Percentiles rank a stretch among this genome's conserved stretches.
These are phyloP conservation scores for Coracias cyanogaster DNA, from an alignment of 2,797 vertebrate genomes.

Conservation along the genomic window DNA sequence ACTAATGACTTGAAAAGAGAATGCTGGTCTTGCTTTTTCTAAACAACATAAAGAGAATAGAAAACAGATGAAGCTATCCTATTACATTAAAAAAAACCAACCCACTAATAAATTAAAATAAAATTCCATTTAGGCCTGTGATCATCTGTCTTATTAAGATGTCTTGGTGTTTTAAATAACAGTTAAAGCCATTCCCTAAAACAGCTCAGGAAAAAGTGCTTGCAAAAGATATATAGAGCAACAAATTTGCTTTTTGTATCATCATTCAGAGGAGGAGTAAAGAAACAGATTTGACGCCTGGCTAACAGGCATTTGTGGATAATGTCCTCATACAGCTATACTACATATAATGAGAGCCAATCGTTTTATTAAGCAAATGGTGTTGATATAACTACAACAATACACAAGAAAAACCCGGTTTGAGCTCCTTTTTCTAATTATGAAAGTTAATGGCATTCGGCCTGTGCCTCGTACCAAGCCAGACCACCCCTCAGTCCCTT, in stretches of 20 bases:
- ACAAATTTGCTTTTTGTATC: background rate
- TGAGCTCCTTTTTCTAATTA: background rate
- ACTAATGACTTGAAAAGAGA: background rate
- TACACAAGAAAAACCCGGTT: background rate
- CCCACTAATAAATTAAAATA: conserved; percentile 8
- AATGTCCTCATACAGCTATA: background rate
- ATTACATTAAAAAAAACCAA: conserved; percentile 7
- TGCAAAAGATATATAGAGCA: background rate
- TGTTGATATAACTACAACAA: background rate
- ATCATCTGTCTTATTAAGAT: background rate
- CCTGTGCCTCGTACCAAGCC: background rate
- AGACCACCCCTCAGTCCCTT: background rate
- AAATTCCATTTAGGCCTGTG: conserved; percentile 6
- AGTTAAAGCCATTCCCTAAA: background rate
- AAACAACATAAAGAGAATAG: conserved; percentile 1
- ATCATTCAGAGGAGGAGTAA: background rate
- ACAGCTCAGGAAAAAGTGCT: background rate
- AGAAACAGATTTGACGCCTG: background rate
- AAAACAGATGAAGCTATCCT: conserved; percentile 37
- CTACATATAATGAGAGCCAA: background rate
- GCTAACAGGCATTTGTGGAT: background rate
- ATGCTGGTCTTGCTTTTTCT: background rate
- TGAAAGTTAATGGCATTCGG: background rate
- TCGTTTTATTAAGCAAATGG: background rate
- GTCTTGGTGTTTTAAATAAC: background rate